A percentile compares a stretch with the other conserved stretches of the same genome.
Conservation (phyloP, 2,888 invertebrate species). For the Gandaritis pyraliata region DNA sequence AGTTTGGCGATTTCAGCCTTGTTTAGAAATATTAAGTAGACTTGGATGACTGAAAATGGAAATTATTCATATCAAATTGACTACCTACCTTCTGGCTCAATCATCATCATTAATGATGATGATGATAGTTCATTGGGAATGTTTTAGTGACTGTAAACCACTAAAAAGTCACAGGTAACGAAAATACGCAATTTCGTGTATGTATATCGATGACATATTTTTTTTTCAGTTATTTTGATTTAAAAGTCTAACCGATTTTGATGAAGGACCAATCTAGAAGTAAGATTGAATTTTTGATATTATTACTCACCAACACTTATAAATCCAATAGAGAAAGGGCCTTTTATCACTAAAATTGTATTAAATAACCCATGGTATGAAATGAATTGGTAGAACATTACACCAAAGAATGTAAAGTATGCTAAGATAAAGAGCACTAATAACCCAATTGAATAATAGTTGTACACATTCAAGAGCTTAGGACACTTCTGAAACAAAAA, state of each 20-base stretch:
- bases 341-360: neutral
- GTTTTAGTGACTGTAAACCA: too few species aligned
- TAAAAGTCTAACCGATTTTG: too few species aligned
- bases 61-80: neutral
- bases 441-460: conserved; percentile 33
- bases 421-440: neutral
- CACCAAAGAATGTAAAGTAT: neutral
- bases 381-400: too few species aligned
- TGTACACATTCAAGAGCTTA: conserved; percentile 33
- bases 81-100: too few species aligned
- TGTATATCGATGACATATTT: too few species aligned
- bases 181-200: too few species aligned
- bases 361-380: neutral
- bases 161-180: too few species aligned
- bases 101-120: too few species aligned
- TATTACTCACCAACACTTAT: neutral
- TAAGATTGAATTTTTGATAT: too few species aligned
- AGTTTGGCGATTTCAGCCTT: neutral
- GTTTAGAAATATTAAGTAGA: conserved; percentile 26
- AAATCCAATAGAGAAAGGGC: neutral
- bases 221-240: too few species aligned
- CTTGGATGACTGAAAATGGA: neutral
- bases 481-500: conserved; percentile 38
- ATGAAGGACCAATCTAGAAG: too few species aligned
- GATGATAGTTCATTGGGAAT: too few species aligned